Percentiles rank a stretch among this genome's conserved stretches.
These are phyloP conservation scores for Myrmophylax atrothorax DNA, from an alignment of 2,113 vertebrate species.

Conservation along the genomic window DNA sequence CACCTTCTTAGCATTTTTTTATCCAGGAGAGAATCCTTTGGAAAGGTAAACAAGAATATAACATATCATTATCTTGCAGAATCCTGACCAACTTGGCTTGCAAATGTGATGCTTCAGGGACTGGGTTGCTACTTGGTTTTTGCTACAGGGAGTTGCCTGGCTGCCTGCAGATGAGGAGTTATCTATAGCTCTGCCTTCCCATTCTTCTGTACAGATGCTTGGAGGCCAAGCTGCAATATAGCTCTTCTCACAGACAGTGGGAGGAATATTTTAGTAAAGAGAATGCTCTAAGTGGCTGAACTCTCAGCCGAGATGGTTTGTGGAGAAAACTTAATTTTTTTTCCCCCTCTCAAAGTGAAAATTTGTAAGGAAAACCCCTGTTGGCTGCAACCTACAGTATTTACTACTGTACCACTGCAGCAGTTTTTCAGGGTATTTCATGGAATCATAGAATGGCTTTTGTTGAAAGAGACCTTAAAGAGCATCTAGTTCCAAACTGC, in stretches of 20 bases:
- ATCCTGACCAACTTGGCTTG: neutral
- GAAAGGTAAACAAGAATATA: neutral
- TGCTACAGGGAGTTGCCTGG: neutral
- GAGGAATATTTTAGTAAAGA: neutral
- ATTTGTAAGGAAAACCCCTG: neutral
- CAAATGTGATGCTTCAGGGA: fast-evolving
- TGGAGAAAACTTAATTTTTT: neutral
- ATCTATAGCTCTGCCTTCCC: neutral
- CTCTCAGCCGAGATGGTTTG: neutral
- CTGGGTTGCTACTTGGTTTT: neutral
- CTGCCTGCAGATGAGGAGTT: neutral
- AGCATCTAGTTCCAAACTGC: neutral
- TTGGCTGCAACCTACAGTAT: neutral
- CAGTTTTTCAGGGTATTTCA: neutral
- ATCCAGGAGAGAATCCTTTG: neutral
- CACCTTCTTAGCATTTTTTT: neutral
- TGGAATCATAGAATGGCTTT: neutral
- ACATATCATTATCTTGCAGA: neutral
- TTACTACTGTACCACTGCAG: neutral
- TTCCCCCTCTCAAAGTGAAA: neutral
- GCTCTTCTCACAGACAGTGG: neutral
- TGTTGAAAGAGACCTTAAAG: neutral
- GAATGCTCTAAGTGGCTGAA: neutral
- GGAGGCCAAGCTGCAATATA: neutral
- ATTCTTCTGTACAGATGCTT: neutral